Evolutionary conservation across 2,888 invertebrate species (phyloP).

Genomic region (Cataglyphis altisquamis): DNA sequence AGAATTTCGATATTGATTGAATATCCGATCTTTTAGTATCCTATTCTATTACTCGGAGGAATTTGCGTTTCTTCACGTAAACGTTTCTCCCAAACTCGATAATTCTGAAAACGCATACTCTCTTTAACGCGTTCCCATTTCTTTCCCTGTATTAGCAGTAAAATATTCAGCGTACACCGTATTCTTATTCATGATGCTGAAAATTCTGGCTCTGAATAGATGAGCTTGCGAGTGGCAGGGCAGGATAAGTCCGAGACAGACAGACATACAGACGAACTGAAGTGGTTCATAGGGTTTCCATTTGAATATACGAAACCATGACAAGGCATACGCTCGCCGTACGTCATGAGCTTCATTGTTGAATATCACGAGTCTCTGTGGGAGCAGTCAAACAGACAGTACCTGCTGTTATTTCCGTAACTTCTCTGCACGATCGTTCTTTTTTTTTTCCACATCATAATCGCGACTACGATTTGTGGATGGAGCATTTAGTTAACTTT

Average conservation of each 20-base stretch:
- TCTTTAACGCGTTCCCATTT: background rate
- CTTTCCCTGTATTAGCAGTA: background rate
- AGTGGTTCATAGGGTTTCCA: slow-evolving; percentile 38
- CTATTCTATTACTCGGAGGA: background rate
- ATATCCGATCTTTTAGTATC: background rate
- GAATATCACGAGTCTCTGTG: slow-evolving; percentile 19
- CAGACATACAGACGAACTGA: slow-evolving; percentile 27
- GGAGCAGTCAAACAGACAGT: slow-evolving; percentile 9
- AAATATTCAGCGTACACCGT: background rate
- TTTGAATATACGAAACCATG: slow-evolving; percentile 42
- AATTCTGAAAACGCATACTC: background rate
- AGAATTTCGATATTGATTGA: slow-evolving; percentile 13
- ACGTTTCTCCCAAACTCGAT: background rate
- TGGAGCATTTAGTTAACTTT: slow-evolving; percentile 23
- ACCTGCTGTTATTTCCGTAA: background rate
- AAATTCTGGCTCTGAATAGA: slow-evolving; percentile 35
- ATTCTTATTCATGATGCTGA: slow-evolving; percentile 13
- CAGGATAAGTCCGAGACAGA: slow-evolving; percentile 17
- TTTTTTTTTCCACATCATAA: background rate
- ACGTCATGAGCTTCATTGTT: slow-evolving; percentile 51
- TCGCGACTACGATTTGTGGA: background rate
- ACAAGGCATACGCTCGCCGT: slow-evolving; percentile 26
- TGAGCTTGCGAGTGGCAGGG: background rate
- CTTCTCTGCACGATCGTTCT: background rate
- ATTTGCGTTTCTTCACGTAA: background rate